Evolutionary conservation across 2,797 vertebrate genomes (phyloP).

Genomic region (Apodemus agrarius): DNA sequence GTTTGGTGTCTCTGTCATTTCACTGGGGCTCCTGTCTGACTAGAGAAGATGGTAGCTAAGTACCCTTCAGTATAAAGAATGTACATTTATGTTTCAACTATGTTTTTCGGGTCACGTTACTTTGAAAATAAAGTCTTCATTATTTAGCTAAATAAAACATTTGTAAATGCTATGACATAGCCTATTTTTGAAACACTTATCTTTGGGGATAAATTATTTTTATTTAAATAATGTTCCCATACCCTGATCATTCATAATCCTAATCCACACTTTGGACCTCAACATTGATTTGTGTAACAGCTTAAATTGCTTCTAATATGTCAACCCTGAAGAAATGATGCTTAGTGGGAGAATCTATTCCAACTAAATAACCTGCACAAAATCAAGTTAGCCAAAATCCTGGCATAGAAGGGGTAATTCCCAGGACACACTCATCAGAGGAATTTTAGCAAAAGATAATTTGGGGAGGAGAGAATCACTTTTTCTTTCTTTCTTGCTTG

Average conservation of each 20-base stretch:
- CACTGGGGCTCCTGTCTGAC: neutral
- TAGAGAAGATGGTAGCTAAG: neutral
- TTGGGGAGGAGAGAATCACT: neutral
- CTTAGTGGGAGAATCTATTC: constrained; percentile 16
- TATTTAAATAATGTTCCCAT: constrained; percentile 32
- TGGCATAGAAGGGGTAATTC: neutral
- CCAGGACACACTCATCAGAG: neutral
- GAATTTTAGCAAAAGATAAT: neutral
- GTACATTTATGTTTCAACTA: constrained; percentile 5
- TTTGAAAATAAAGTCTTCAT: constrained; percentile 1
- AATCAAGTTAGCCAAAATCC: neutral
- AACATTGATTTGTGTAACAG: constrained; percentile 8
- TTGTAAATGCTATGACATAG: neutral
- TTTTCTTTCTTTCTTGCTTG: too few species aligned
- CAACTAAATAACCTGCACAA: constrained; percentile 33
- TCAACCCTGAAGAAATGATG: neutral
- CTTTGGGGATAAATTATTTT: constrained; percentile 1
- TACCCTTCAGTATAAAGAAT: neutral
- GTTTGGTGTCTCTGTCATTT: neutral
- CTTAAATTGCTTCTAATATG: constrained; percentile 32
- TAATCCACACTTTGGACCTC: constrained; percentile 14
- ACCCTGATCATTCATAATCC: neutral
- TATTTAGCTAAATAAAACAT: constrained; percentile 47
- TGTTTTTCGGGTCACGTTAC: neutral
- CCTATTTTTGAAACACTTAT: neutral